These are phyloP conservation scores for Belonocnema kinseyi DNA, from an alignment of 1,140 invertebrate species.

Conservation along the genomic window DNA sequence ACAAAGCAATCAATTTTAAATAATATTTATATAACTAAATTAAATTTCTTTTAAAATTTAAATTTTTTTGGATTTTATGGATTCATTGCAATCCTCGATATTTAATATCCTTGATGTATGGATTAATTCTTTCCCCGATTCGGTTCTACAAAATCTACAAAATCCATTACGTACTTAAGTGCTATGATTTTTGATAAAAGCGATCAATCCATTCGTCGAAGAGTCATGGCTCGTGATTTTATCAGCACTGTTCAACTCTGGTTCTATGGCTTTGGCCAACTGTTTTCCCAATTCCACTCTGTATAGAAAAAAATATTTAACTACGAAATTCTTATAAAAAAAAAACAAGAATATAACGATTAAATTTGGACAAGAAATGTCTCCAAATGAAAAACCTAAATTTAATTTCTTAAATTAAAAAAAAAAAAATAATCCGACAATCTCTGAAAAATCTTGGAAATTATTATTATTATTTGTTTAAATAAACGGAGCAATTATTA, in stretches of 20 bases:
- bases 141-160: slow-evolving; percentile 35
- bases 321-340: not conserved
- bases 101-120: not conserved
- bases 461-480: too few species aligned
- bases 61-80: slow-evolving; percentile 86
- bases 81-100: slow-evolving; percentile 57
- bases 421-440: slow-evolving; percentile 32
- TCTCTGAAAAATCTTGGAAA: slow-evolving; percentile 15
- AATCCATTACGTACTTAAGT: slow-evolving; percentile 39
- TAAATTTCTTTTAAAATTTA: too few species aligned
- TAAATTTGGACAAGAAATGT: too few species aligned
- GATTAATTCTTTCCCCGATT: slow-evolving; percentile 30
- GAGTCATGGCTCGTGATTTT: slow-evolving; percentile 82
- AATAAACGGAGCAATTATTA: slow-evolving; percentile 38
- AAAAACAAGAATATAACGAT: too few species aligned
- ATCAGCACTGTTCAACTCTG: slow-evolving; percentile 86
- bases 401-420: slow-evolving; percentile 22
- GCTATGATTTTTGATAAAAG: slow-evolving; percentile 83
- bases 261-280: slow-evolving; percentile 97
- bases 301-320: slow-evolving; percentile 54
- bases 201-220: slow-evolving; percentile 90
- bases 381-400: slow-evolving; percentile 17
- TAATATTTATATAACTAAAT: too few species aligned
- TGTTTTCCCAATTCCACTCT: slow-evolving; percentile 99
- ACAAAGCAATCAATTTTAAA: too few species aligned